Base-by-base conservation (phyloP, 2,888 invertebrate genomes). In the Epistrophella euchroma region DNA sequence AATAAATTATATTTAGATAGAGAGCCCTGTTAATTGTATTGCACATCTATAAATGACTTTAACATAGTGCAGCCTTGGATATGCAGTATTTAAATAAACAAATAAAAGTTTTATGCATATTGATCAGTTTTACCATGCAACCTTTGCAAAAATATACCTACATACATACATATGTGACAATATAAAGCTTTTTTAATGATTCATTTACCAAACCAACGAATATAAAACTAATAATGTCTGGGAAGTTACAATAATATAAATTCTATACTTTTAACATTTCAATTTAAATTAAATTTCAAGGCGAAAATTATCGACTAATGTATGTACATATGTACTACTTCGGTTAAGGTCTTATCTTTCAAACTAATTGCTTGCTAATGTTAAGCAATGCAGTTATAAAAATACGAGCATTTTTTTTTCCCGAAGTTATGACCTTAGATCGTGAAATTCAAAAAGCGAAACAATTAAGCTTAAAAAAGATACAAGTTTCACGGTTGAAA, bases 71-170 rank as follows among this genome's bases (percentile, higher is more conserved):
- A 52, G 15, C 47, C 11, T 7, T 25, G 52, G 7, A 25, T n/a
- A n/a, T 7, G 15, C 15, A 52, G 19, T 28, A 28, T 2, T 2
- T 25, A 25, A 2, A 2, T 25, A 25, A n/a, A n/a, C n/a, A n/a
- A n/a, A n/a, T n/a, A n/a, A n/a, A n/a, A n/a, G n/a, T n/a, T n/a
- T n/a, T 25, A 10, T 19, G 10, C 2, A 17, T 45, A 45, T 45
- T 45, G 0, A 17, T 45, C 17, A 45, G 45, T 17, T 19, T 45
- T 19, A 0, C 19, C 17, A 10, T 19, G 19, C 10, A 47, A 47
- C 17, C 17, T 47, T 47, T 47, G 43, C n/a, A 43, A 43, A 43
- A 43, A 43, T 47, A 19, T 47, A n/a, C n/a, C n/a, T n/a, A n/a
- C n/a, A n/a, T n/a, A n/a, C n/a, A n/a, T n/a, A n/a, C n/a, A n/a